Evolutionary conservation across 2,113 vertebrate species (phyloP).

Genomic region (Caretta caretta): DNA sequence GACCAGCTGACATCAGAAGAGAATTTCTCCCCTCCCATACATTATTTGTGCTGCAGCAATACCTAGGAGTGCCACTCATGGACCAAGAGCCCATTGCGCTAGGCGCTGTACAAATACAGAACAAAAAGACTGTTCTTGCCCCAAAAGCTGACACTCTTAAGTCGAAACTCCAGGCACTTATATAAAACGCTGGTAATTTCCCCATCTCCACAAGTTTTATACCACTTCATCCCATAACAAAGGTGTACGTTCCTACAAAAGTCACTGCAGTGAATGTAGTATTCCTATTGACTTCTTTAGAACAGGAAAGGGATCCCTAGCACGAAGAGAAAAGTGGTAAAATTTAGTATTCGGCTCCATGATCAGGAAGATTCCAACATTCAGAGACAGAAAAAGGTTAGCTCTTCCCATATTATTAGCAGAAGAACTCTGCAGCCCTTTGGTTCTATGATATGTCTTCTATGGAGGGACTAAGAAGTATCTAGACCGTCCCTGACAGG

Average conservation of each 20-base stretch:
- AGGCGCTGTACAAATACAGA: not conserved
- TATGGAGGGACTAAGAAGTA: too few species aligned
- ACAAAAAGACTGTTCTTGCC: not conserved
- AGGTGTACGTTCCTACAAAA: too few species aligned
- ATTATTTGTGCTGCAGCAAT: not conserved
- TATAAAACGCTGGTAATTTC: not conserved
- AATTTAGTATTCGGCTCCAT: accelerated
- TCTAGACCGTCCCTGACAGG: too few species aligned
- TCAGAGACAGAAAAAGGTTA: not conserved
- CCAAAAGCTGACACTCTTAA: not conserved
- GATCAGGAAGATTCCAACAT: not conserved
- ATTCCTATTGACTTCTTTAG: not conserved
- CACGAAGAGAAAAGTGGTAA: not conserved
- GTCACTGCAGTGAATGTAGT: too few species aligned
- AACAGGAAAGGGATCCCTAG: not conserved
- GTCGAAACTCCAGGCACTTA: not conserved
- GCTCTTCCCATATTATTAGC: not conserved
- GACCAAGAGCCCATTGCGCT: not conserved
- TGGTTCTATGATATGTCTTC: too few species aligned
- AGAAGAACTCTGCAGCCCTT: too few species aligned
- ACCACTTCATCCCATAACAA: too few species aligned
- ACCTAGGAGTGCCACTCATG: not conserved
- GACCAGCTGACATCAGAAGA: not conserved
- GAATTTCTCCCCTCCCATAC: not conserved
- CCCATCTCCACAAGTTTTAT: not conserved